These are phyloP conservation scores for Latrodectus geometricus DNA, from an alignment of 1,140 invertebrate species.

Conservation along the genomic window DNA sequence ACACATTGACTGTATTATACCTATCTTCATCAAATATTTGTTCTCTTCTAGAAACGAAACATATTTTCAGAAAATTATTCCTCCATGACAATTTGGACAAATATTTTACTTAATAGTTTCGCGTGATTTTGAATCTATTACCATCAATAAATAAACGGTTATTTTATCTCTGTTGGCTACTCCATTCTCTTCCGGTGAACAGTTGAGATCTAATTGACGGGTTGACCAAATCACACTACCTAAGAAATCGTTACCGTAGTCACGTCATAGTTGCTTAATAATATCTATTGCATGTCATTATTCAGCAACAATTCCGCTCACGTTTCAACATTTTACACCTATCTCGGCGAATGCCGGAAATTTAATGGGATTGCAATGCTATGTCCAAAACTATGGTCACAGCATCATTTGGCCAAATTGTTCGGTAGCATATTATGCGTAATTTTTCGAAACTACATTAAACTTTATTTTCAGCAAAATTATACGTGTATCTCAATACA, in stretches of 20 bases:
- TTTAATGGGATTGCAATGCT: slow-evolving; percentile 42
- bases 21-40: not conserved
- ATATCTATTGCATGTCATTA: slow-evolving; percentile 58
- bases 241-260: slow-evolving; percentile 30
- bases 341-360: slow-evolving; percentile 18
- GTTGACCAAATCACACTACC: slow-evolving; percentile 15
- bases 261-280: slow-evolving; percentile 56
- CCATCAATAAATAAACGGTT: slow-evolving; percentile 19
- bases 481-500: too few species aligned
- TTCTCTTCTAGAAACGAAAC: not conserved
- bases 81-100: not conserved
- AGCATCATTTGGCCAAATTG: too few species aligned
- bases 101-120: slow-evolving; percentile 28
- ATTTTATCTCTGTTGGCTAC: not conserved
- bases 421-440: too few species aligned
- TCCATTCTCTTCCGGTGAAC: not conserved
- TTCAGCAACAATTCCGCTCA: slow-evolving; percentile 36
- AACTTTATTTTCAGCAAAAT: too few species aligned
- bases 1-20: not conserved
- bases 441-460: too few species aligned
- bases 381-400: not conserved
- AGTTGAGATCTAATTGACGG: slow-evolving; percentile 40
- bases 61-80: not conserved
- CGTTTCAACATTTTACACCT: slow-evolving; percentile 43
- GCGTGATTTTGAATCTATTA: slow-evolving; percentile 38